Percentiles rank a stretch among this genome's conserved stretches.
phyloP scores from a whole-genome alignment of 2,888 invertebrate species.

The Pseudolycoriella hygida region DNA sequence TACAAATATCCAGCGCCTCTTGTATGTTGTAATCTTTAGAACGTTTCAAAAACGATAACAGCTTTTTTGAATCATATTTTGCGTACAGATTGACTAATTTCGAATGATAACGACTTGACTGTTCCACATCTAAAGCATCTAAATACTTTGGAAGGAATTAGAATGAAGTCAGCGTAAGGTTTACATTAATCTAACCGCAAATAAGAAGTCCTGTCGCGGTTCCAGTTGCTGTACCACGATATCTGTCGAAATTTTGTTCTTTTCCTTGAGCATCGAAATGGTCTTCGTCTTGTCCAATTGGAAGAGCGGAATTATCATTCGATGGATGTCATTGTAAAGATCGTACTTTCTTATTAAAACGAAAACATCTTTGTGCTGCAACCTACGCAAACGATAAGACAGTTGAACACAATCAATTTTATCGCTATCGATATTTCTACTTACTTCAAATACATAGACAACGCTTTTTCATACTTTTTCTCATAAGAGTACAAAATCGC shows the following conservation, averaged over 20 bases:
- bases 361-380: constrained; percentile 83
- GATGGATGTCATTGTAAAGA: constrained; percentile 65
- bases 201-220: constrained; percentile 54
- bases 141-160: no score
- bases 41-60: constrained; percentile 72
- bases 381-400: constrained; percentile 28
- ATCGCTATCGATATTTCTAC: constrained; percentile 13
- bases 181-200: constrained; percentile 44
- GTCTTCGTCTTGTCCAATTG: constrained; percentile 68
- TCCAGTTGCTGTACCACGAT: constrained; percentile 66
- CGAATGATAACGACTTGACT: constrained; percentile 66
- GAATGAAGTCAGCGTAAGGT: no score
- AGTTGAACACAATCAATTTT: not conserved
- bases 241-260: constrained; percentile 53
- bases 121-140: constrained; percentile 69
- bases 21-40: constrained; percentile 88
- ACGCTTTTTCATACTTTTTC: constrained; percentile 76
- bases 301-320: constrained; percentile 79
- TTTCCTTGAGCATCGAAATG: constrained; percentile 62
- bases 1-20: constrained; percentile 80
- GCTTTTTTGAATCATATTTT: constrained; percentile 64
- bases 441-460: constrained; percentile 75
- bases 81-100: constrained; percentile 80
- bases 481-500: constrained; percentile 79
- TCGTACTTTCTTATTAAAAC: constrained; percentile 67